phyloP scores from a whole-genome alignment of 2,113 vertebrate species.

The Entomyzon cyanotis region DNA sequence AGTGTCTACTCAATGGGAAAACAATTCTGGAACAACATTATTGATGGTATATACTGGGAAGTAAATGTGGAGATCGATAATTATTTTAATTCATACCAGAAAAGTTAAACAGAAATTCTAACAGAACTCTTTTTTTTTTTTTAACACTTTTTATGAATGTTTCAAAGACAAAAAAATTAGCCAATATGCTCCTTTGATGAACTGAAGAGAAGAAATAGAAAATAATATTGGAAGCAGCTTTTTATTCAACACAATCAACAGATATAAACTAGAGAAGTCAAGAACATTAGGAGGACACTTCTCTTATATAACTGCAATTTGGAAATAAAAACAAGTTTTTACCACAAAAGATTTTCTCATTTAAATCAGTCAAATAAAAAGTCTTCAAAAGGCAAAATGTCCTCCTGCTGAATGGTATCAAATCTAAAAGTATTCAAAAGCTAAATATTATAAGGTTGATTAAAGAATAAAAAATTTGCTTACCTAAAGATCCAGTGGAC shows the following conservation, averaged over 20 bases:
- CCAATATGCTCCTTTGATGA: not conserved
- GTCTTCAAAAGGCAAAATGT: not conserved
- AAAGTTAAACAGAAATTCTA: not conserved
- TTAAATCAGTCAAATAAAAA: not conserved
- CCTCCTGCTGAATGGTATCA: not conserved
- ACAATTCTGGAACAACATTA: not conserved
- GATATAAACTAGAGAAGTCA: not conserved
- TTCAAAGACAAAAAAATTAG: not conserved
- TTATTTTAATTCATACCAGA: not conserved
- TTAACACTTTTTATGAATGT: accelerated
- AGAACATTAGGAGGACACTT: not conserved
- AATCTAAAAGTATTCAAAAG: not conserved
- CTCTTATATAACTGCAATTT: not conserved
- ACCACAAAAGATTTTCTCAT: not conserved
- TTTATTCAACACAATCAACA: not conserved
- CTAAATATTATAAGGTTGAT: not conserved
- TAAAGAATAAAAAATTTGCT: not conserved
- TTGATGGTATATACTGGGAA: not conserved
- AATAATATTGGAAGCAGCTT: not conserved
- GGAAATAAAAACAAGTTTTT: not conserved
- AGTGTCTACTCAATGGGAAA: not conserved
- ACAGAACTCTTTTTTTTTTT: not conserved
- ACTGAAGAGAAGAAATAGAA: not conserved
- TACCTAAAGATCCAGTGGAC: not conserved
- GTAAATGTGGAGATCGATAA: not conserved